Evolutionary conservation across 2,888 invertebrate genomes (phyloP).

Genomic region (Oscheius myriophilus): DNA sequence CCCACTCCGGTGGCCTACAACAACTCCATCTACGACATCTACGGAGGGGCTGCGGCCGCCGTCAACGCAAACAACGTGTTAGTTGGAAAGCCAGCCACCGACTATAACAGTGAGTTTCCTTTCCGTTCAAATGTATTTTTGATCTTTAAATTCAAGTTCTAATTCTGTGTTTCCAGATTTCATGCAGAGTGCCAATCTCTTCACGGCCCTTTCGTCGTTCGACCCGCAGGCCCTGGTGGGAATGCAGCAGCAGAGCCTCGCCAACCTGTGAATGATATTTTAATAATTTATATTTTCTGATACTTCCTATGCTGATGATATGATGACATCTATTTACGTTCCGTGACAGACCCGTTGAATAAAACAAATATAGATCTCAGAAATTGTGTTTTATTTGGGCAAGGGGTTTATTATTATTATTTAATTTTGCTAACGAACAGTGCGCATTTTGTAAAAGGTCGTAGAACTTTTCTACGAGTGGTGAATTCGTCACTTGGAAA

Average conservation of each 20-base stretch:
- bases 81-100: neutral
- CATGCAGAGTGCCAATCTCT: neutral
- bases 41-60: constrained; percentile 9
- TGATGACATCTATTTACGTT: no score
- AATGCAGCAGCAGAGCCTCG: constrained; percentile 15
- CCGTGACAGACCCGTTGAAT: no score
- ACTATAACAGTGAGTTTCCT: no score
- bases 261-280: constrained; percentile 7
- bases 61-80: neutral
- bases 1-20: constrained; percentile 14
- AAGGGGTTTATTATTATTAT: neutral
- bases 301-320: no score
- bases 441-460: no score
- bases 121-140: no score
- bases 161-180: neutral
- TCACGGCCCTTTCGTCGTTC: constrained; percentile 6
- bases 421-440: neutral
- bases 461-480: no score
- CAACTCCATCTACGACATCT: constrained; percentile 12
- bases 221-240: constrained; percentile 5
- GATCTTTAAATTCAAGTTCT: no score
- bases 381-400: neutral
- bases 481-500: no score
- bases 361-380: neutral
- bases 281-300: constrained; percentile 11